phyloP scores from a whole-genome alignment of 92 coral and sea anemone genomes.

The Heliopora coerulea region DNA sequence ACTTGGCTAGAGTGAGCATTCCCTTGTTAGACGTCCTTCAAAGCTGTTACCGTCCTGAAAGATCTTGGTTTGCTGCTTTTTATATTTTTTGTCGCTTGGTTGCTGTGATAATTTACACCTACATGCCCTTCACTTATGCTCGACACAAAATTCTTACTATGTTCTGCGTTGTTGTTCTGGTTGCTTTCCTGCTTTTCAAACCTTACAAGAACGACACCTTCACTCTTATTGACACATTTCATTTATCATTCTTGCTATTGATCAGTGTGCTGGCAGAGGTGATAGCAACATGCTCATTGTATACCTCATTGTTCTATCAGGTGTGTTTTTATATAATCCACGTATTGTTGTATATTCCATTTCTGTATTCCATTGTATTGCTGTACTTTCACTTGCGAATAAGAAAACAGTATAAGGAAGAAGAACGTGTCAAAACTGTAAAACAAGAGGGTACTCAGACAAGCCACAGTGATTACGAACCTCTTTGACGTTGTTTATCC shows the following conservation, averaged over 20 bases:
- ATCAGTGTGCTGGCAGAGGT: constrained; percentile 29
- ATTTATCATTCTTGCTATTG: constrained; percentile 11
- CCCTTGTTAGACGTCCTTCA: constrained; percentile 26
- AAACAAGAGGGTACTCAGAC: no score
- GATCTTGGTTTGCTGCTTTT: constrained; percentile 82
- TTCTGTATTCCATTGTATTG: constrained; percentile 15
- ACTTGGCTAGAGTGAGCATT: constrained; percentile 3
- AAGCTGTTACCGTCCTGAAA: constrained; percentile 9
- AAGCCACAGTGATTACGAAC: no score
- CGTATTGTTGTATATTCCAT: constrained; percentile 24
- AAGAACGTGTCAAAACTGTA: no score
- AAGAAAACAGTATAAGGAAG: no score
- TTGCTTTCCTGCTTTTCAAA: constrained; percentile 59
- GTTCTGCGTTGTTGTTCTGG: constrained; percentile 63
- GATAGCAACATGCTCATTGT: constrained; percentile 20
- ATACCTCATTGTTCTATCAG: neutral
- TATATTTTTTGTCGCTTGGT: constrained; percentile 77
- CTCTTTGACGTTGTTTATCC: no score
- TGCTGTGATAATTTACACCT: constrained; percentile 64
- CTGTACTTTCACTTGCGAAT: constrained; percentile 12
- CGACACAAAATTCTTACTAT: constrained; percentile 74
- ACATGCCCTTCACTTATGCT: constrained; percentile 60
- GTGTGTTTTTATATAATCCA: constrained; percentile 13
- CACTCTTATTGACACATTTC: constrained; percentile 10
- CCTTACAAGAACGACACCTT: constrained; percentile 63